Base-by-base conservation (phyloP, 2,797 vertebrate genomes). In the Tragopan temminckii region DNA sequence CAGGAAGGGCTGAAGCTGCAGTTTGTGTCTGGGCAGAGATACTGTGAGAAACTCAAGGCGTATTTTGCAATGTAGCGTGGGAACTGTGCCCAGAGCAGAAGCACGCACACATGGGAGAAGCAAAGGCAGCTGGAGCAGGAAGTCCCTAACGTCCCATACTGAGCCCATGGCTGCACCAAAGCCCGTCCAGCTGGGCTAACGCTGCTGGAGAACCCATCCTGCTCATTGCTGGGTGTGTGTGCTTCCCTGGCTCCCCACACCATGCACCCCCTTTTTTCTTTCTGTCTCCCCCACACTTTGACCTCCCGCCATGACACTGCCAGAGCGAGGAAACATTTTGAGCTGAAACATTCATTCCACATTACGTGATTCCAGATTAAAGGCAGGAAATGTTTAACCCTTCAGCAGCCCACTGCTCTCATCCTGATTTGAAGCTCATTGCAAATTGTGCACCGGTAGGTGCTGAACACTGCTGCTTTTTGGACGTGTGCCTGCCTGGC, bases 311-410 rank as follows among this genome's bases (percentile, higher is more conserved):
- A 58, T 70, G 94, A 78, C 94, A 70, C 93, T 92, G 92, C 92
- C 92, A 88, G 80, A 66, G 63, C 3, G 64, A 81, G 91, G 93
- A 95, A 95, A 59, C 87, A 31, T 79, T 95, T 80, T 80, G 85
- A 89, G 94, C 80, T 50, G 84, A 89, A 94, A 80, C 92, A 95
- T 97, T 95, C 91, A 95, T 97, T 97, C 88, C 95, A 72, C 82
- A 74, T 97, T 94, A 93, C 90, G 67, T 85, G 89, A 85, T 89
- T 75, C 36, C 24, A 85, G 93, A 95, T 91, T 95, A 95, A 95
- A 93, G 42, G 77, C 87, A 95, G 93, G 93, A 93, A 96, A 69
- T 16, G 0, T 77, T 95, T 97, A 96, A 97, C 96, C 82, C 96
- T 84, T 89, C n/a, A 42, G 24, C 31, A 74, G 45, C 67, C 77